A percentile compares a stretch with the other conserved stretches of the same genome.
These are phyloP conservation scores for Synanceia verrucosa DNA, from an alignment of 2,797 vertebrate genomes.

Conservation along the genomic window DNA sequence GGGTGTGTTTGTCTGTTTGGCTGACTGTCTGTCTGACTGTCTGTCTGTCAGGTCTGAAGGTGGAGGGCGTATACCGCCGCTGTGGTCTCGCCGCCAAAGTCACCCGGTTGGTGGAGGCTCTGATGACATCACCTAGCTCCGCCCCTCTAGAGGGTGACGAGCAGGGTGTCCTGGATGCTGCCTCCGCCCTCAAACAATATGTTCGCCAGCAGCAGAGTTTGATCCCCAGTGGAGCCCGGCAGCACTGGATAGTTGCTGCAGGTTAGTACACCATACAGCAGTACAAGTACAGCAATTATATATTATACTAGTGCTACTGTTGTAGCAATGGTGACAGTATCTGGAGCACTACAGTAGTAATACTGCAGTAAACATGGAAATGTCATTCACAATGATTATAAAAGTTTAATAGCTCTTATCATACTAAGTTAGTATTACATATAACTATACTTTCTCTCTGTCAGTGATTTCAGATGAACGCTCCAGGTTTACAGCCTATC, in stretches of 20 bases:
- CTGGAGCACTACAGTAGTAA: neutral
- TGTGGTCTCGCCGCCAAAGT: slow-evolving; percentile 77
- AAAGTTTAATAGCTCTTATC: no score
- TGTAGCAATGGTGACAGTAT: neutral
- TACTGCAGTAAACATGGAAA: neutral
- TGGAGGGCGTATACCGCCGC: slow-evolving; percentile 82
- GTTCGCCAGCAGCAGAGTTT: slow-evolving; percentile 68
- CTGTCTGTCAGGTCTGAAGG: slow-evolving; percentile 74
- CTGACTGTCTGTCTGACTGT: neutral
- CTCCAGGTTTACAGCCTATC: slow-evolving; percentile 64
- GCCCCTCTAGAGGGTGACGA: slow-evolving; percentile 71
- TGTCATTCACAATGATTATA: no score
- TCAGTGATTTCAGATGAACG: slow-evolving; percentile 68
- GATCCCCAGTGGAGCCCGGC: slow-evolving; percentile 50
- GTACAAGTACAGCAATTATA: neutral
- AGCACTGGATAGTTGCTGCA: slow-evolving; percentile 75
- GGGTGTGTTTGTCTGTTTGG: no score
- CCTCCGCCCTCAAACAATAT: slow-evolving; percentile 78
- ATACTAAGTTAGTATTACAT: no score
- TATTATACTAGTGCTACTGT: neutral
- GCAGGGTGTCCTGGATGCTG: slow-evolving; percentile 70
- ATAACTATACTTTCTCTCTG: slow-evolving; percentile 7
- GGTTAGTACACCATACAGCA: slow-evolving; percentile 41
- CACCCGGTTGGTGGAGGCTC: slow-evolving; percentile 65
- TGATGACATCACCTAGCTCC: slow-evolving; percentile 61